Evolutionary conservation across 1,140 invertebrate genomes (phyloP), one percentile per base, ranked within the genome.

Genomic region (Drosophila oshimai): DNA sequence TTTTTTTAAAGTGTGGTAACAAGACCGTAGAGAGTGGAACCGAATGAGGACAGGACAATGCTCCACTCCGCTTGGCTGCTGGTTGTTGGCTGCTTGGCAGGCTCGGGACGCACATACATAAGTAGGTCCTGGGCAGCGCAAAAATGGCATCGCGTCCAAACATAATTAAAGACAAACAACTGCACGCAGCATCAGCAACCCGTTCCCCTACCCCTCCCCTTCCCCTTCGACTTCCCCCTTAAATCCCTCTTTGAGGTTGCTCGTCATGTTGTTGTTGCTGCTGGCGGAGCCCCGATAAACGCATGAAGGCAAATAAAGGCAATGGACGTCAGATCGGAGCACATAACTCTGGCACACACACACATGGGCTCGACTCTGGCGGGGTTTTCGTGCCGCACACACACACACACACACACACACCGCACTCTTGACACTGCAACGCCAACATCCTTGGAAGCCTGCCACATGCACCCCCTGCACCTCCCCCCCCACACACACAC

Each of bases 131-230:
- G 64, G 58, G 15, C 57, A 74, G 70, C 29, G 49, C 79, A 71
- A 84, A 84, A 80, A 64, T 74, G 86, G 58, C 64, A 71, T 71
- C 62, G 76, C 77, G 78, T 71, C 74, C 86, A 86, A 87, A 81
- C 81, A 89, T 89, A 89, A 89, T 89, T 89, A 89, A 89, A 89
- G 80, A 78, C 80, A 89, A 89, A 89, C 86, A 89, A 81, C 74
- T 62, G 68, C 61, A 51, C 28, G 53, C 54, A 61, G 36, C 37
- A 57, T 29, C 42, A 65, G 42, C 34, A 65, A 4, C n/a, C 22
- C 37, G 41, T 10, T 49, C n/a, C 47, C 20, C 20, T 10, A n/a
- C 17, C 9, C 7, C 37, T 18, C 18, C 37, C 10, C 22, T 24
- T 15, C 37, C 15, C 2, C 6, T 4, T 17, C 2, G 17, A 17